Percentiles rank a stretch among this genome's conserved stretches.
Evolutionary conservation across 92 coral and sea anemone species (phyloP).

Genomic region (Epizoanthus ramosus): DNA sequence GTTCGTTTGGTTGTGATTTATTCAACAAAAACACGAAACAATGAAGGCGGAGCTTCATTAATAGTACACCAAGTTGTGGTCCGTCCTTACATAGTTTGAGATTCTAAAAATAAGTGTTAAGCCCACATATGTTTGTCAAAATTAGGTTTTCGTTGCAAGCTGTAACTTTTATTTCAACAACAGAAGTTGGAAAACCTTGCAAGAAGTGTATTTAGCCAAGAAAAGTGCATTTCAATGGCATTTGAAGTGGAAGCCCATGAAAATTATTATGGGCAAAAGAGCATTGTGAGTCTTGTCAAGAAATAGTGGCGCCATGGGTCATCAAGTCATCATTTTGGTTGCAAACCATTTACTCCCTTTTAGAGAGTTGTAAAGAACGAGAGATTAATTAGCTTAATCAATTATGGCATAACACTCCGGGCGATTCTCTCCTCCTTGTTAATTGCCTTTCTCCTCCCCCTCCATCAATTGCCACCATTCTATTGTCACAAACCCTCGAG

Average conservation of each 20-base stretch:
- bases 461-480: slow-evolving; percentile 41
- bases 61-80: slow-evolving; percentile 20
- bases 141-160: background rate
- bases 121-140: background rate
- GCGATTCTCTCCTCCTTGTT: slow-evolving; percentile 90
- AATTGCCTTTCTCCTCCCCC: slow-evolving; percentile 94
- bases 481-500: slow-evolving; percentile 56
- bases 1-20: slow-evolving; percentile 12
- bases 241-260: background rate
- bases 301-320: slow-evolving; percentile 32
- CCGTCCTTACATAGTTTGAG: background rate
- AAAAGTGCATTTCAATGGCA: slow-evolving; percentile 2
- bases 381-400: slow-evolving; percentile 72
- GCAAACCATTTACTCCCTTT: slow-evolving; percentile 39
- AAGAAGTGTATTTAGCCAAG: background rate
- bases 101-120: background rate
- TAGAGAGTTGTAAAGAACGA: slow-evolving; percentile 45
- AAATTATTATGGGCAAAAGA: slow-evolving; percentile 5
- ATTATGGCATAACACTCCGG: slow-evolving; percentile 68
- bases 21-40: slow-evolving; percentile 24
- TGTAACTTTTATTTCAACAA: background rate
- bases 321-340: slow-evolving; percentile 41
- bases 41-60: slow-evolving; percentile 23
- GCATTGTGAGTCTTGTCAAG: slow-evolving; percentile 24
- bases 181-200: background rate